Evolutionary conservation across 2,113 vertebrate genomes (phyloP).

Genomic region (Corythaixoides concolor): DNA sequence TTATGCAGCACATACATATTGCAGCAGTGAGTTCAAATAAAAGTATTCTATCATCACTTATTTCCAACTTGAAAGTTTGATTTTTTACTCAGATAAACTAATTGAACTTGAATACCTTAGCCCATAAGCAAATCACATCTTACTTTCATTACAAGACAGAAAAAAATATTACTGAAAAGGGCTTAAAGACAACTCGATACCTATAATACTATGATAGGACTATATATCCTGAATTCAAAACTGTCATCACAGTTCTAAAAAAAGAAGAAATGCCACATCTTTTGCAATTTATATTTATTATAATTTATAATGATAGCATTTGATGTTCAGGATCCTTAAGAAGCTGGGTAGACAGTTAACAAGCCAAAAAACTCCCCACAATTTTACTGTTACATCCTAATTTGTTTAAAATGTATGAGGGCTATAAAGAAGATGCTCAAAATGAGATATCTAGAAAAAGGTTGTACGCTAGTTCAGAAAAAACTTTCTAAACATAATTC

Average conservation of each 20-base stretch:
- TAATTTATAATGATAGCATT: background rate
- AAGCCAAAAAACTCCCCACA: background rate
- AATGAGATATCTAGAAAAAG: background rate
- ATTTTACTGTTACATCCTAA: background rate
- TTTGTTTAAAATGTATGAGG: background rate
- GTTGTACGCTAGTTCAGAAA: background rate
- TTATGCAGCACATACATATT: background rate
- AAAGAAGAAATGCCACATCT: background rate
- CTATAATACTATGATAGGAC: background rate
- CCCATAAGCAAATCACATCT: background rate
- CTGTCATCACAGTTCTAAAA: background rate
- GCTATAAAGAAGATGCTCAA: background rate
- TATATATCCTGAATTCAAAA: background rate
- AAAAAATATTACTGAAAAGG: background rate
- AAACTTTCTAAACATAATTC: background rate
- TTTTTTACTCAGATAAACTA: background rate
- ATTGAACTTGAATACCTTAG: background rate
- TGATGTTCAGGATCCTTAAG: background rate
- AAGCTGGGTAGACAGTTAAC: background rate
- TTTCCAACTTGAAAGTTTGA: background rate
- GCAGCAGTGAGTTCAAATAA: background rate
- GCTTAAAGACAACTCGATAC: background rate
- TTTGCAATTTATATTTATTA: background rate
- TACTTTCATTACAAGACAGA: background rate
- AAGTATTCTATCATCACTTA: background rate